A percentile compares a stretch with the other conserved stretches of the same genome.
Evolutionary conservation across 2,888 invertebrate genomes (phyloP).

Genomic region (Noctua comes): DNA sequence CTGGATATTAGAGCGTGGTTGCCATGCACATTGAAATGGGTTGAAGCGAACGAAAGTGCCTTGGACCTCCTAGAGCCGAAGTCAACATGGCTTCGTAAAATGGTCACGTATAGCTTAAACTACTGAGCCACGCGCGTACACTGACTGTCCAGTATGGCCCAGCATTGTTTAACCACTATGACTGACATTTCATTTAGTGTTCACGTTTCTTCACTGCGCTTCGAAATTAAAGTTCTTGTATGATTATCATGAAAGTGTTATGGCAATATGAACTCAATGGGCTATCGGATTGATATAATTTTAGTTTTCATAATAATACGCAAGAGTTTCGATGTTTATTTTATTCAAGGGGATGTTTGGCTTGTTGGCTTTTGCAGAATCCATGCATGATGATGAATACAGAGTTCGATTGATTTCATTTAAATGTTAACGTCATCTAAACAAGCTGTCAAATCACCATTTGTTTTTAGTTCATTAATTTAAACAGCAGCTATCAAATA

Average conservation of each 20-base stretch:
- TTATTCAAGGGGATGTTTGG: background rate
- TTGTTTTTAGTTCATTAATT: background rate
- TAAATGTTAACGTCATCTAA: background rate
- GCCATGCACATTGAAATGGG: background rate
- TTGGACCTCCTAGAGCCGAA: background rate
- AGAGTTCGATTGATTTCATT: slow-evolving; percentile 5
- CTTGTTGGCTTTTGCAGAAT: background rate
- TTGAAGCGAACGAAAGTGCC: background rate
- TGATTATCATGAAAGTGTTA: background rate
- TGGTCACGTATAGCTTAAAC: slow-evolving; percentile 29
- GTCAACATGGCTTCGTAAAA: slow-evolving; percentile 31
- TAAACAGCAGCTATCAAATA: background rate
- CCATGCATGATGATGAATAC: background rate
- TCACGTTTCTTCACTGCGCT: background rate
- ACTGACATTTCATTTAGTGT: slow-evolving; percentile 21
- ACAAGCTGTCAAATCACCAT: background rate
- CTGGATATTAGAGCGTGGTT: background rate
- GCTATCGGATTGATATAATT: background rate
- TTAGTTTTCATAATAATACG: background rate
- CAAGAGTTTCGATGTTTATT: background rate
- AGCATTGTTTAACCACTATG: slow-evolving; percentile 10
- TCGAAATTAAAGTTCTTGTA: background rate
- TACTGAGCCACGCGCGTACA: slow-evolving; percentile 27
- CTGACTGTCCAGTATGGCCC: slow-evolving; percentile 5
- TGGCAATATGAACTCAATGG: background rate